These are phyloP conservation scores for Endotricha flammealis DNA, from an alignment of 2,888 invertebrate species.

Conservation along the genomic window DNA sequence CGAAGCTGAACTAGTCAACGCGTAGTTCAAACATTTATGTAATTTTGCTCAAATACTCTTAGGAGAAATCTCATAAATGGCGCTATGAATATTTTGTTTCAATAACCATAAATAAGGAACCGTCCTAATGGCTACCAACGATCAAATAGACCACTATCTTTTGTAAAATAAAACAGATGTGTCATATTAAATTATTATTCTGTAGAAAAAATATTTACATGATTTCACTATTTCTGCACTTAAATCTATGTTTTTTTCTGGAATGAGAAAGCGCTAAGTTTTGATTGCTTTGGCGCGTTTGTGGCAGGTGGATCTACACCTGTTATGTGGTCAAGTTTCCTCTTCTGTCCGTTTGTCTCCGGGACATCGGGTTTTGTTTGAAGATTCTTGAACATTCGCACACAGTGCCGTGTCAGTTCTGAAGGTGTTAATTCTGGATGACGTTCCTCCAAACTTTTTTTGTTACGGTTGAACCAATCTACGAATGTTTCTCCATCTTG, in stretches of 20 bases:
- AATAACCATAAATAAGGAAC: too few species aligned
- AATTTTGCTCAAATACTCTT: background rate
- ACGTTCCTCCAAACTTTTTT: conserved; percentile 71
- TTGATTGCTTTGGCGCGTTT: conserved; percentile 64
- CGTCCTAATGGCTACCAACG: too few species aligned
- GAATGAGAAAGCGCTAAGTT: conserved; percentile 69
- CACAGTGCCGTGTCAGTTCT: conserved; percentile 77
- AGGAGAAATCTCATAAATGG: too few species aligned
- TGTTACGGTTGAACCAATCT: conserved; percentile 80
- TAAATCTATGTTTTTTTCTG: conserved; percentile 44
- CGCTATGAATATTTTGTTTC: too few species aligned
- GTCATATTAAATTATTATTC: too few species aligned
- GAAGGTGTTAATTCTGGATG: conserved; percentile 71
- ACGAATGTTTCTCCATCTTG: conserved; percentile 73
- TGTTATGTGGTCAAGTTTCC: conserved; percentile 52
- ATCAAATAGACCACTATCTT: too few species aligned
- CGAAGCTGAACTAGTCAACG: conserved; percentile 59
- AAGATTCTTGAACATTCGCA: conserved; percentile 68
- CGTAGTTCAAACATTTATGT: conserved; percentile 20
- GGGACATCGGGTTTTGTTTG: conserved; percentile 36
- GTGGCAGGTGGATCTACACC: conserved; percentile 34
- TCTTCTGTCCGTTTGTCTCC: conserved; percentile 40
- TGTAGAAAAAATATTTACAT: too few species aligned
- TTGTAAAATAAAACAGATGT: too few species aligned
- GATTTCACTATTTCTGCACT: background rate